These are phyloP conservation scores for Campoplex nolae DNA, from an alignment of 2,888 invertebrate genomes.

Conservation along the genomic window DNA sequence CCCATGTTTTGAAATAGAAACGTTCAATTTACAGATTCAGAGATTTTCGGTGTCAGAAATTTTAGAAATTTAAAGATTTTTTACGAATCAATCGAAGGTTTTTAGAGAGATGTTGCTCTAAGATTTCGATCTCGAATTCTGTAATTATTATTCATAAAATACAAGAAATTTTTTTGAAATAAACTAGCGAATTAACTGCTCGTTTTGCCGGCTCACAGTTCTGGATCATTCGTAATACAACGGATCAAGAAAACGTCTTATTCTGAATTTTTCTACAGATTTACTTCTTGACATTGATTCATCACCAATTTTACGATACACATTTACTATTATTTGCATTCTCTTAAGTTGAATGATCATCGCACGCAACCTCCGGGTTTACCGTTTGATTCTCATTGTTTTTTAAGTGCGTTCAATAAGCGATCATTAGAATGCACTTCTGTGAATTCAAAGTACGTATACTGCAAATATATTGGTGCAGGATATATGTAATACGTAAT, in stretches of 20 bases:
- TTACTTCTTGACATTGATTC: not conserved
- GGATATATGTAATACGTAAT: not conserved
- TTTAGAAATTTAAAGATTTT: too few relatives aligned
- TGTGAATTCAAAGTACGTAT: not conserved
- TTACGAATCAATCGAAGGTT: too few relatives aligned
- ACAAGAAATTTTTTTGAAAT: too few relatives aligned
- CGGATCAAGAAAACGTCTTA: too few relatives aligned
- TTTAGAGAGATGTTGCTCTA: too few relatives aligned
- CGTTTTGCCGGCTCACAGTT: not conserved
- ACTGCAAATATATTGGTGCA: not conserved
- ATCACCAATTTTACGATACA: not conserved
- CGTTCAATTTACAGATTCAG: too few relatives aligned
- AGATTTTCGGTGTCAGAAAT: too few relatives aligned
- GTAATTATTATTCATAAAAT: too few relatives aligned
- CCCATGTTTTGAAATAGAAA: too few relatives aligned
- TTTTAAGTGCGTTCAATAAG: not conserved
- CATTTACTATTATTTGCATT: not conserved
- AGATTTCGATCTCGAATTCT: too few relatives aligned
- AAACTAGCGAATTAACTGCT: not conserved
- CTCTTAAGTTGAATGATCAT: not conserved
- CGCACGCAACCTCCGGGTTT: not conserved
- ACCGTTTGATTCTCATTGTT: conserved; percentile 6
- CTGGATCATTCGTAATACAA: too few relatives aligned
- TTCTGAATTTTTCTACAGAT: too few relatives aligned
- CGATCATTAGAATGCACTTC: not conserved